phyloP scores from a whole-genome alignment of 2,888 invertebrate species.

The Acanthoscelides obtectus region DNA sequence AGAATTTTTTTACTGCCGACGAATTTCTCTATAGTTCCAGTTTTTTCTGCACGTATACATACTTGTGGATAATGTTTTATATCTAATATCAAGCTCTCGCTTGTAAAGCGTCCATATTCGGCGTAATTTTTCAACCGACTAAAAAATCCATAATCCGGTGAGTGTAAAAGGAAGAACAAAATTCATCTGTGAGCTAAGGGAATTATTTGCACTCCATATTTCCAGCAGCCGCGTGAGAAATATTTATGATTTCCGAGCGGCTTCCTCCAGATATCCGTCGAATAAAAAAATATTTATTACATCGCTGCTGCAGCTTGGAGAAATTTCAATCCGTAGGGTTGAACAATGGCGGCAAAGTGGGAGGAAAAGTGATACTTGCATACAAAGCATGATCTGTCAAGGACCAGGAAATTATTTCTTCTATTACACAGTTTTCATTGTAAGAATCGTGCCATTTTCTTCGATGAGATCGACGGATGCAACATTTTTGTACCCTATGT shows the following conservation, averaged over 20 bases:
- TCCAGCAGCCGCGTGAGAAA: neutral
- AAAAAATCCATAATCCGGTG: neutral
- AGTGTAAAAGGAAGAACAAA: neutral
- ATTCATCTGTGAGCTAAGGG: neutral
- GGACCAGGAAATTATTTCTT: too few species aligned
- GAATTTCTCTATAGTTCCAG: too few species aligned
- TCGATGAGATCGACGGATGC: too few species aligned
- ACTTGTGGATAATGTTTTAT: too few species aligned
- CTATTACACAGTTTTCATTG: too few species aligned
- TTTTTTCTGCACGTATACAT: too few species aligned
- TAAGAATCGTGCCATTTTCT: too few species aligned
- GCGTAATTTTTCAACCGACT: neutral
- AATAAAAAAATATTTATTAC: neutral
- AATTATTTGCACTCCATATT: neutral
- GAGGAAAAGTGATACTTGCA: too few species aligned
- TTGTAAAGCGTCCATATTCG: neutral
- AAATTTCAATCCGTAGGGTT: neutral
- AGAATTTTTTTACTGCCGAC: too few species aligned
- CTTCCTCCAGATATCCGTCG: neutral
- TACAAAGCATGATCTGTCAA: too few species aligned
- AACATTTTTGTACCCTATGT: too few species aligned
- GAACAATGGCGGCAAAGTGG: neutral
- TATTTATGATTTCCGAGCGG: neutral
- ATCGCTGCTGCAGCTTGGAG: neutral
- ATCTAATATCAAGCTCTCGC: too few species aligned